Evolutionary conservation across 2,113 vertebrate species (phyloP).

Genomic region (Cephalophus harveyi): DNA sequence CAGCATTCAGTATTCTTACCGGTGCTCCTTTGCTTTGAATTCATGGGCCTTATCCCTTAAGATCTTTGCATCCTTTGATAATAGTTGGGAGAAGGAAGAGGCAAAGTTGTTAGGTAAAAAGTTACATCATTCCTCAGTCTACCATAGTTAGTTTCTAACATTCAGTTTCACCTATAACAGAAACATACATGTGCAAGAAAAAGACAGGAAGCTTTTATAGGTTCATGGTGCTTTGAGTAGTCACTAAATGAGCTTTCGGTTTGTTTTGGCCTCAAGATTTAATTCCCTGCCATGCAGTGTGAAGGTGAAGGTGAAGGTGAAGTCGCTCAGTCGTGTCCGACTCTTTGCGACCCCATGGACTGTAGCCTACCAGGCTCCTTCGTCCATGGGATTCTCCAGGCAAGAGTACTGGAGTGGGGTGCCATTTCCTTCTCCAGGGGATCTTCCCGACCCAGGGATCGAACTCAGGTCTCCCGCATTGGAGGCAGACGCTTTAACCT

Average conservation of each 20-base stretch:
- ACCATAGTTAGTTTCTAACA: neutral
- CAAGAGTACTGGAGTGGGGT: no score
- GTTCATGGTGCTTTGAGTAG: neutral
- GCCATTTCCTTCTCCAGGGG: no score
- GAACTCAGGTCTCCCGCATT: no score
- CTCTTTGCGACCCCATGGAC: no score
- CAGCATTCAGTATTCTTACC: conserved; percentile 53
- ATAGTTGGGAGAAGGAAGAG: conserved; percentile 30
- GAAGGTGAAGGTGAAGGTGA: no score
- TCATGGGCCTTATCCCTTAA: conserved; percentile 7
- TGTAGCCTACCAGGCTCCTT: no score
- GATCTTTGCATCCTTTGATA: conserved; percentile 20
- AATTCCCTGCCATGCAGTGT: neutral
- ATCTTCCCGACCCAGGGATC: no score
- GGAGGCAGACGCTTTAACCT: no score
- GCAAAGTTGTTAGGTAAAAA: conserved; percentile 39
- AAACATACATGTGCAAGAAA: neutral
- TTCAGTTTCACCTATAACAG: neutral
- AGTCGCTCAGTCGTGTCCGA: no score
- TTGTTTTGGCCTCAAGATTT: neutral
- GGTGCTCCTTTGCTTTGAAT: conserved; percentile 48
- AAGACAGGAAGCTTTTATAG: neutral
- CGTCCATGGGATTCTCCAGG: no score
- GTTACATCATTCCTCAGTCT: neutral
- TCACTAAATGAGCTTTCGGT: neutral